phyloP scores from a whole-genome alignment of 2,113 vertebrate genomes.

The Menura novaehollandiae region DNA sequence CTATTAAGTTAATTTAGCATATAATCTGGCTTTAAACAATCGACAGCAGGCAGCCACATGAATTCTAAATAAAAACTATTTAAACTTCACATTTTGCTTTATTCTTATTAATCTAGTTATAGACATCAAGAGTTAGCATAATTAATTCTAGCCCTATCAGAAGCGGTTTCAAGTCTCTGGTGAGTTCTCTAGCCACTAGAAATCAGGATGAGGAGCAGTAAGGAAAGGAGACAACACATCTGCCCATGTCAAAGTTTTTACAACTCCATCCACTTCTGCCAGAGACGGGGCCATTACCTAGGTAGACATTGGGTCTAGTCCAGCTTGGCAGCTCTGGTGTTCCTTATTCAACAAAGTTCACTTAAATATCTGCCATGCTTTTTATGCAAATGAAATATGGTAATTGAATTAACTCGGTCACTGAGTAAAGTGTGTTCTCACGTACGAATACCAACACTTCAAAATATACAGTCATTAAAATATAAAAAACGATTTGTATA shows the following conservation, averaged over 20 bases:
- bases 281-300: neutral
- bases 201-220: neutral
- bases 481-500: neutral
- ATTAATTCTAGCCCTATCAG: neutral
- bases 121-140: neutral
- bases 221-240: neutral
- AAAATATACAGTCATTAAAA: neutral
- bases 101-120: neutral
- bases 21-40: neutral
- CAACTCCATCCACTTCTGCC: neutral
- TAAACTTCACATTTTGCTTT: neutral
- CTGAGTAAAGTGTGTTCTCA: neutral
- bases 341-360: neutral
- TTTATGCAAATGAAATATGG: neutral
- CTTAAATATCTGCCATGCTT: neutral
- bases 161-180: neutral
- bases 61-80: neutral
- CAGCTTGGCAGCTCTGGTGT: neutral
- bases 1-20: neutral
- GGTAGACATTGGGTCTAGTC: neutral
- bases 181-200: neutral
- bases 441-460: neutral
- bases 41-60: neutral
- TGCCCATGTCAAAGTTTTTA: neutral
- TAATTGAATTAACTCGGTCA: neutral